Evolutionary conservation across 2,888 invertebrate species (phyloP), one percentile per base, ranked within the genome.

Genomic region (Cerceris ruficornis): DNA sequence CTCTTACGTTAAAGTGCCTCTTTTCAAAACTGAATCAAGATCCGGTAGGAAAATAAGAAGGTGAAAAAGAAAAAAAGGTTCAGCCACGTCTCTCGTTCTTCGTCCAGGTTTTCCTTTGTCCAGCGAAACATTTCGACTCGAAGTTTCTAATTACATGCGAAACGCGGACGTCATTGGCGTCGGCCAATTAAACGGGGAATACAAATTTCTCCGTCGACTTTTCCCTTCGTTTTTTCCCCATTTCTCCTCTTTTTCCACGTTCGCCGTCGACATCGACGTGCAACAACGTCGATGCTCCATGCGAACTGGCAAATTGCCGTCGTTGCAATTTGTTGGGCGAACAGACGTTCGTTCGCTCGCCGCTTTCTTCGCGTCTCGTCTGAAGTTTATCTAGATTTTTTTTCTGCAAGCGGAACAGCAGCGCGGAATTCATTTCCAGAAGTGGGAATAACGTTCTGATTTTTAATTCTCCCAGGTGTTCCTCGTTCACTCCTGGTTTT

Each of bases 231-330:
- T 59, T 75, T 49, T 11, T 6, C 5, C 50, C 4, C 57, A 14
- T 41, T 8, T 14, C 8, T 55, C 54, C 9, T 42, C 41, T 15
- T 61, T 57, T 71, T 60, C 39, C 39, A 50, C 50, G 50, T 42
- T 28, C 17, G n/a, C 42, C 58, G 58, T 65, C 65, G 52, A 58
- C 60, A 54, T 42, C 54, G 68, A 69, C 60, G 69, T 59, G 59
- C 28, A 57, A 54, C 66, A 42, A 61, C 75, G 74, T 54, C 46
- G 75, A 50, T 28, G 54, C 68, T 76, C 59, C 60, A 60, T 42
- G 59, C n/a, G 54, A 60, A 60, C 57, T 72, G 66, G 65, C 64
- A 76, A 76, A 77, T 69, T 69, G 69, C 64, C 76, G 64, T 55
- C 60, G 55, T 58, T 58, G 41, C 60, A n/a, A 15, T 17, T 54